These are phyloP conservation scores for Lamprotornis superbus DNA, from an alignment of 2,113 vertebrate genomes.

Conservation along the genomic window DNA sequence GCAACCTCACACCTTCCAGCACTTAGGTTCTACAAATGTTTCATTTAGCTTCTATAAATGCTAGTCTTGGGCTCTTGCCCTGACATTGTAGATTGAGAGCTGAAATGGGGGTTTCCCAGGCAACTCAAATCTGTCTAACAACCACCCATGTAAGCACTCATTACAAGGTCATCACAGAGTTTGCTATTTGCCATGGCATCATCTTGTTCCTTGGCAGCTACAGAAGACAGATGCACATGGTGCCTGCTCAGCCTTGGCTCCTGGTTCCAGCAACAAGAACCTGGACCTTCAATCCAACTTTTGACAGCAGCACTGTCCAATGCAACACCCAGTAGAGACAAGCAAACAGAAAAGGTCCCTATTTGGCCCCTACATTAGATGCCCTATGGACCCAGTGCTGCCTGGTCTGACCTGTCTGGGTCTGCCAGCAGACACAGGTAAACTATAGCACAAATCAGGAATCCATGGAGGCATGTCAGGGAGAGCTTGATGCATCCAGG, in stretches of 20 bases:
- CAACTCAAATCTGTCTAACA: conserved; percentile 55
- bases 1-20: neutral
- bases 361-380: neutral
- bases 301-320: neutral
- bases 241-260: neutral
- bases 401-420: neutral
- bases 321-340: neutral
- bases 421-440: neutral
- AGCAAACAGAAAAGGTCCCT: neutral
- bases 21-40: neutral
- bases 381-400: neutral
- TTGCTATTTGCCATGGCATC: conserved; percentile 27
- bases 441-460: neutral
- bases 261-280: neutral
- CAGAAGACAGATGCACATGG: conserved; percentile 22
- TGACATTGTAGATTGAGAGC: conserved; percentile 12
- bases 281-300: neutral
- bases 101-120: conserved; percentile 49
- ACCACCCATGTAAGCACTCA: neutral
- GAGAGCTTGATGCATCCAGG: neutral
- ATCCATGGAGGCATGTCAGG: neutral
- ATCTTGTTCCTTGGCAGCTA: conserved; percentile 52
- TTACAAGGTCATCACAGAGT: conserved; percentile 40
- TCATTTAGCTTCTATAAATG: conserved; percentile 10
- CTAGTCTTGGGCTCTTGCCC: neutral